phyloP scores from a whole-genome alignment of 2,797 vertebrate genomes.

The Vultur gryphus region DNA sequence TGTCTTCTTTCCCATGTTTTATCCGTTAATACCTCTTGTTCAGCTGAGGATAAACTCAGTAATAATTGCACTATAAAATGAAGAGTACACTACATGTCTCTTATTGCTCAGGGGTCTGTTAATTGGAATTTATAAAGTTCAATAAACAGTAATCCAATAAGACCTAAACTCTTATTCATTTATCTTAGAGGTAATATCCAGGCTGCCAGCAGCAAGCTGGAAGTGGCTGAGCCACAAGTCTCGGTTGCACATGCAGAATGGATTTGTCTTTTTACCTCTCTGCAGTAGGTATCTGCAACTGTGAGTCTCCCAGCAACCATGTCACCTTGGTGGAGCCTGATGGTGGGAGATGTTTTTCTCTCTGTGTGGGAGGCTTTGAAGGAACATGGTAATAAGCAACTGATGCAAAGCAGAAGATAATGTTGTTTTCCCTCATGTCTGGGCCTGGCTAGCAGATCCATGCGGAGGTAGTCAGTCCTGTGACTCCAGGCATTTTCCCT shows the following conservation, averaged over 20 bases:
- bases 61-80: constrained; percentile 79
- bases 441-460: background rate
- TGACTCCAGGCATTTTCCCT: background rate
- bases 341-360: background rate
- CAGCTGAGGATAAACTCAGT: constrained; percentile 78
- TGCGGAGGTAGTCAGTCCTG: background rate
- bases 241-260: background rate
- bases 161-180: constrained; percentile 81
- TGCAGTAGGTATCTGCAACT: background rate
- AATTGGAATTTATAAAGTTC: constrained; percentile 86
- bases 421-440: background rate
- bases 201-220: constrained; percentile 47
- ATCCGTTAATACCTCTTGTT: constrained; percentile 78
- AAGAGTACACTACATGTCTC: constrained; percentile 73
- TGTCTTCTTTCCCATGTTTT: constrained; percentile 69
- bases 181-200: constrained; percentile 80
- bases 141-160: constrained; percentile 85
- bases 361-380: background rate
- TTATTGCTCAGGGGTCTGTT: constrained; percentile 80
- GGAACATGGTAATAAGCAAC: background rate
- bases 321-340: background rate
- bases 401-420: background rate
- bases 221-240: constrained; percentile 32
- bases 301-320: background rate
- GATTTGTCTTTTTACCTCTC: background rate